These are phyloP conservation scores for Odontamblyopus lacepedii DNA, from an alignment of 2,797 vertebrate species.

Conservation along the genomic window DNA sequence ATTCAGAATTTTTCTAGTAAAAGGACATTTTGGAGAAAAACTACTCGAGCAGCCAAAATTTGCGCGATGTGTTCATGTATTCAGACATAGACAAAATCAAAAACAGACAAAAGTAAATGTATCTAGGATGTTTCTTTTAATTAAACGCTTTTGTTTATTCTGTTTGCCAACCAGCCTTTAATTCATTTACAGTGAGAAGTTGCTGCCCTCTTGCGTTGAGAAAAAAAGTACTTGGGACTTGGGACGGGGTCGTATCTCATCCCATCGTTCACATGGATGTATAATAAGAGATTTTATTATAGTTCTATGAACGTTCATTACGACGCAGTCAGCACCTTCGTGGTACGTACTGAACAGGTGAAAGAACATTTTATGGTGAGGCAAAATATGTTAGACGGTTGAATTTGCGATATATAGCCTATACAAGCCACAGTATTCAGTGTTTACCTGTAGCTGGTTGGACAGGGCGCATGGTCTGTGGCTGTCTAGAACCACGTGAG, in stretches of 20 bases:
- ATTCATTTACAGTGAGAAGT: too few species aligned
- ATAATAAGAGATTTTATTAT: too few species aligned
- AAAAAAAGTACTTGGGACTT: background rate
- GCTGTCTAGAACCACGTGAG: background rate
- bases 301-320: too few species aligned
- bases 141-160: too few species aligned
- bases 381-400: background rate
- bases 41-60: too few species aligned
- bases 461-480: background rate
- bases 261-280: background rate
- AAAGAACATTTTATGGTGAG: background rate
- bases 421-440: background rate
- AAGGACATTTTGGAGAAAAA: too few species aligned
- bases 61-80: too few species aligned
- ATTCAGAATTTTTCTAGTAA: background rate
- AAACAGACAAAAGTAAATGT: too few species aligned
- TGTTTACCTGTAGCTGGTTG: background rate
- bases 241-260: background rate
- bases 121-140: too few species aligned
- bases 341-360: background rate
- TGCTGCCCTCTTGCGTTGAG: background rate
- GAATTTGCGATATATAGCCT: background rate
- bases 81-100: background rate
- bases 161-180: too few species aligned
- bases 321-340: background rate